Percentiles rank a stretch among this genome's conserved stretches.
phyloP scores from a whole-genome alignment of 1,140 invertebrate species.

The Druon quercuslanigerum region DNA sequence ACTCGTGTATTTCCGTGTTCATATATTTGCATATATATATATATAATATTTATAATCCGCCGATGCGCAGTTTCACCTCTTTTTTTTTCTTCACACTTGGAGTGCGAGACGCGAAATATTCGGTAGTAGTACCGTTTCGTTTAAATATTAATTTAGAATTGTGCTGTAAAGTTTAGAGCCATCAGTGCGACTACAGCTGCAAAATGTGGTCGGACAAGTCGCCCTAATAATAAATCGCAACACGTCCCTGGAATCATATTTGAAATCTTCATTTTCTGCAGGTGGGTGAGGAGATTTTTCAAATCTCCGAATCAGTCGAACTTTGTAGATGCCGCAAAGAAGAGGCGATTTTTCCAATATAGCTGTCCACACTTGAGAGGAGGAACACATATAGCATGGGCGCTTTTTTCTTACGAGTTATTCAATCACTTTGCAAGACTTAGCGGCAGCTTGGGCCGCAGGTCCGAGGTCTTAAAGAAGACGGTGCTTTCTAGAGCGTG shows the following conservation, averaged over 20 bases:
- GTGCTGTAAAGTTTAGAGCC: constrained; percentile 67
- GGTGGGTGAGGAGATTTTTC: no score
- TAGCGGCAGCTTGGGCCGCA: constrained; percentile 35
- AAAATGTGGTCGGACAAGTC: constrained; percentile 52
- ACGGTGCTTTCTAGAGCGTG: constrained; percentile 34
- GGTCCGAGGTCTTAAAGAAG: not conserved
- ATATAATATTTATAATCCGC: constrained; percentile 23
- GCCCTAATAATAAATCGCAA: not conserved
- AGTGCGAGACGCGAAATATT: constrained; percentile 3
- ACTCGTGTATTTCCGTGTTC: constrained; percentile 33
- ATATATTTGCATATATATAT: constrained; percentile 37
- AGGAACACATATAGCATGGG: no score
- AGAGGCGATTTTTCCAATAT: no score
- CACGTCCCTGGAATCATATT: not conserved
- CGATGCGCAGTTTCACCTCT: no score
- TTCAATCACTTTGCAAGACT: constrained; percentile 6
- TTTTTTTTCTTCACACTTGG: not conserved
- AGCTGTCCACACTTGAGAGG: no score
- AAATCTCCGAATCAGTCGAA: no score
- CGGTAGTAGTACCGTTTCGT: constrained; percentile 18
- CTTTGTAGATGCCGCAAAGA: no score
- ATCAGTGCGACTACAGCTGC: constrained; percentile 65
- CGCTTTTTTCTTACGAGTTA: no score
- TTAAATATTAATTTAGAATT: constrained; percentile 63
- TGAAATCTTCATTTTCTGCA: no score